Conservation (phyloP, 1,140 invertebrate species). For the Drosophila triauraria region DNA sequence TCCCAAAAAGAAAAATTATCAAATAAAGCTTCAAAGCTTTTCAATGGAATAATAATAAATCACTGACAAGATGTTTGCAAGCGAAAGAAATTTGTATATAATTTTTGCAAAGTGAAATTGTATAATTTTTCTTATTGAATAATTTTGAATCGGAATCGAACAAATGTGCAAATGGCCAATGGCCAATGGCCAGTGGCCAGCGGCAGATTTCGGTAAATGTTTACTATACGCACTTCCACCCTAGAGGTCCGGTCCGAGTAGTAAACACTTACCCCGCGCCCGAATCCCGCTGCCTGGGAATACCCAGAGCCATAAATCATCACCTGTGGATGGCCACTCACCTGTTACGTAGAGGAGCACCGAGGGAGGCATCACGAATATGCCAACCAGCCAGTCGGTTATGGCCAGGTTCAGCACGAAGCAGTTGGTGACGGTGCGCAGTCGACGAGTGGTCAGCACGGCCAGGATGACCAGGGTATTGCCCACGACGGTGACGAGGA, state of each 20-base stretch:
- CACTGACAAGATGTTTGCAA: conserved; percentile 27
- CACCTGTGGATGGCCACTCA: conserved; percentile 79
- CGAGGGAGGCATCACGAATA: conserved; percentile 97
- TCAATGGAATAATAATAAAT: conserved; percentile 19
- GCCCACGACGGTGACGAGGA: conserved; percentile 90
- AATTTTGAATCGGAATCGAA: conserved; percentile 22
- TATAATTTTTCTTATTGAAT: conserved; percentile 25
- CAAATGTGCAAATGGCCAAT: not conserved
- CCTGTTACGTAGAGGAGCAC: conserved; percentile 89
- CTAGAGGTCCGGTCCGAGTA: conserved; percentile 5
- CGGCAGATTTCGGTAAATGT: conserved; percentile 20
- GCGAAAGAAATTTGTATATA: conserved; percentile 12
- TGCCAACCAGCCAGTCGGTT: conserved; percentile 95
- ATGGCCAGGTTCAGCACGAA: conserved; percentile 96
- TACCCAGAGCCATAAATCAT: conserved; percentile 25
- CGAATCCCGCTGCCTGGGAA: not conserved
- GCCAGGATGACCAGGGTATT: conserved; percentile 96
- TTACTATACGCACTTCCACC: conserved; percentile 29
- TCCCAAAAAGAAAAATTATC: not conserved
- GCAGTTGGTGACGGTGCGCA: conserved; percentile 97
- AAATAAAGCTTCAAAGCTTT: conserved; percentile 12
- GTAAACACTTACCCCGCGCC: conserved; percentile 14
- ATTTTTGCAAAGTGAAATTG: conserved; percentile 22
- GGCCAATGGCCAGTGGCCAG: not conserved
- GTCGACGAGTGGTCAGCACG: conserved; percentile 94